Evolutionary conservation across 2,113 vertebrate genomes (phyloP).

Genomic region (Acrocephalus arundinaceus): DNA sequence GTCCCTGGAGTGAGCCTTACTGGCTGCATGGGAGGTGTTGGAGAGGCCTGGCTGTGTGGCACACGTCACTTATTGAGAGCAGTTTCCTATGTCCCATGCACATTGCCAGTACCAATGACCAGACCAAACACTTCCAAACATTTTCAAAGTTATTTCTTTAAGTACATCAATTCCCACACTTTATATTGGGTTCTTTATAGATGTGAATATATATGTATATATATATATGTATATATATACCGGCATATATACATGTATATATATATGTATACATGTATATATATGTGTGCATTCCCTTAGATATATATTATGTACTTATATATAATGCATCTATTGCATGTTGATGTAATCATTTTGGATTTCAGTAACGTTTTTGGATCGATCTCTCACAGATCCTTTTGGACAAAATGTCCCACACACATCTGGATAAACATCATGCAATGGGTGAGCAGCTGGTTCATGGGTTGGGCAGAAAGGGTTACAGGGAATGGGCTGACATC

Average conservation of each 20-base stretch:
- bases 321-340: not conserved
- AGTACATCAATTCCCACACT: not conserved
- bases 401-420: not conserved
- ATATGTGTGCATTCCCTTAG: not conserved
- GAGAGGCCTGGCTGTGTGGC: not conserved
- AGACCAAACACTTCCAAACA: not conserved
- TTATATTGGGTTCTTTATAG: not conserved
- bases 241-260: not conserved
- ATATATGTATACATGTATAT: no score
- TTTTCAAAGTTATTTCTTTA: not conserved
- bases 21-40: not conserved
- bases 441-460: not conserved
- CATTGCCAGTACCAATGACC: not conserved
- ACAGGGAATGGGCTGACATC: not conserved
- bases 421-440: not conserved
- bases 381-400: not conserved
- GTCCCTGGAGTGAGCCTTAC: not conserved
- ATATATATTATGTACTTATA: not conserved
- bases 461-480: rapidly evolving
- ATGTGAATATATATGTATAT: not conserved
- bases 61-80: not conserved
- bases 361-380: not conserved
- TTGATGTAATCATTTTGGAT: not conserved
- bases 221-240: no score
- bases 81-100: not conserved